Percentiles rank a stretch among this genome's conserved stretches.
phyloP scores from a whole-genome alignment of 2,888 invertebrate species.

The Nephrotoma appendiculata region DNA sequence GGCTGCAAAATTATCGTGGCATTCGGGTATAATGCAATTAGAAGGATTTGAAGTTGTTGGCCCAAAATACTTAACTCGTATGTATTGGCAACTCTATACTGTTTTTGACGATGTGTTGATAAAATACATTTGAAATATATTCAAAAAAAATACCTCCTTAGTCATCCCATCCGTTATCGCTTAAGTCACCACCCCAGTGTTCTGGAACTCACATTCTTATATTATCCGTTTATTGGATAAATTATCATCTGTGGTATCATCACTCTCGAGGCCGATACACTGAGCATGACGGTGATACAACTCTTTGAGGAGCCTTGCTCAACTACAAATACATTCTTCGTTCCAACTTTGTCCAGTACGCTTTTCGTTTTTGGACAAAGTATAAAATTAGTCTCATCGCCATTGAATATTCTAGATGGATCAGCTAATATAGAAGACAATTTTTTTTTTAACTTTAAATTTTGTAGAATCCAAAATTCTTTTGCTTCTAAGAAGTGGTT shows the following conservation, averaged over 20 bases:
- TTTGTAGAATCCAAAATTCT: no score
- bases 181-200: slow-evolving; percentile 18
- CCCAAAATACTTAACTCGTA: no score
- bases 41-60: no score
- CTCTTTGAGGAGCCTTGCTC: slow-evolving; percentile 16
- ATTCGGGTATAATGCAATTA: no score
- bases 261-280: slow-evolving; percentile 18
- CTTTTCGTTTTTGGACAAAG: no score
- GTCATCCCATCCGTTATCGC: slow-evolving; percentile 29
- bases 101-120: slow-evolving; percentile 14
- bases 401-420: slow-evolving; percentile 5
- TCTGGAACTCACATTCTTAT: no score
- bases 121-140: no score
- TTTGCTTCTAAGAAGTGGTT: no score
- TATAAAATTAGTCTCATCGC: slow-evolving; percentile 16
- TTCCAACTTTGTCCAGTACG: slow-evolving; percentile 5
- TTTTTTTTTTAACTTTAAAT: no score
- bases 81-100: slow-evolving; percentile 14
- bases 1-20: no score
- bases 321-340: slow-evolving; percentile 17
- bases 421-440: no score
- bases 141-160: slow-evolving; percentile 9
- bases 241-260: slow-evolving; percentile 16
- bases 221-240: no score
- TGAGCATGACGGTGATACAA: slow-evolving; percentile 17